A percentile compares a stretch with the other conserved stretches of the same genome.
Evolutionary conservation across 2,113 vertebrate genomes (phyloP).

Genomic region (Sinocyclocheilus anophthalmus): DNA sequence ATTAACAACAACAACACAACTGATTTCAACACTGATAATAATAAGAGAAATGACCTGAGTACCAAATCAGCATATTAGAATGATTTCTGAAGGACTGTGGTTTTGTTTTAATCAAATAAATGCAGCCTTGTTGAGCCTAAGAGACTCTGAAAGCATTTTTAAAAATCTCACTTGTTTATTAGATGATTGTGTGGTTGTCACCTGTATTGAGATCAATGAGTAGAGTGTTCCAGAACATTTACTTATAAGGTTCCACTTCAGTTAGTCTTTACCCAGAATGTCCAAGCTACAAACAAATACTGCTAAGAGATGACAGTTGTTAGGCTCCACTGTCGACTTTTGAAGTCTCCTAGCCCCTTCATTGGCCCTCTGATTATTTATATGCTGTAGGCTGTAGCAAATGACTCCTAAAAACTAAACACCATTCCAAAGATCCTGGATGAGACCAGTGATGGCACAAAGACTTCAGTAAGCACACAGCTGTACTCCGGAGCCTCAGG

Average conservation of each 20-base stretch:
- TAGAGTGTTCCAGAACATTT: not conserved
- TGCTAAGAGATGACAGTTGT: not conserved
- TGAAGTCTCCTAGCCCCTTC: slow-evolving; percentile 1
- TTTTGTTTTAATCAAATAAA: no score
- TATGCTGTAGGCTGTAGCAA: not conserved
- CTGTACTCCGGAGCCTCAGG: not conserved
- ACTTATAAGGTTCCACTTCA: not conserved
- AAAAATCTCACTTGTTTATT: not conserved
- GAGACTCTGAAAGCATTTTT: no score
- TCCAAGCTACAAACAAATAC: not conserved
- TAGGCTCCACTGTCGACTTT: not conserved
- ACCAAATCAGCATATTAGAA: not conserved
- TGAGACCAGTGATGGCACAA: not conserved
- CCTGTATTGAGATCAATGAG: not conserved
- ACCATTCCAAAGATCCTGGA: not conserved
- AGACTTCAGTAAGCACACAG: not conserved
- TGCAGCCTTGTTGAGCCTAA: no score
- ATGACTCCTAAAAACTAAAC: slow-evolving; percentile 10
- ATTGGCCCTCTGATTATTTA: not conserved
- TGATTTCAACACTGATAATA: not conserved
- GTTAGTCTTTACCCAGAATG: not conserved
- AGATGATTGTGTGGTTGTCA: not conserved
- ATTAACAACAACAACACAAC: not conserved
- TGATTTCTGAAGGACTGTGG: not conserved
- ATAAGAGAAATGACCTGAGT: not conserved